These are phyloP conservation scores for Thereva unica DNA, from an alignment of 2,888 invertebrate species.

Conservation along the genomic window DNA sequence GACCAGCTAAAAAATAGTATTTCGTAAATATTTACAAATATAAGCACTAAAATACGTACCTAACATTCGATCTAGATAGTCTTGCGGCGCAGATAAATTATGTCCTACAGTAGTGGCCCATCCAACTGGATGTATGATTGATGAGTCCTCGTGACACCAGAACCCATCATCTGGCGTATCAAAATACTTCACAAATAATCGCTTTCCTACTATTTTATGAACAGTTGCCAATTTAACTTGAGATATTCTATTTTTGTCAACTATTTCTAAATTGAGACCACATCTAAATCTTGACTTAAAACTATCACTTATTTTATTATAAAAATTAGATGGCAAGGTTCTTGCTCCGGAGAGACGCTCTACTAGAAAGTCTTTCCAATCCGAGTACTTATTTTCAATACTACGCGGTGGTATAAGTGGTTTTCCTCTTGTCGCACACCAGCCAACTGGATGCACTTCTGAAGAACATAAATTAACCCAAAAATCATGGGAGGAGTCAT, in stretches of 20 bases:
- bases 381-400: slow-evolving; percentile 89
- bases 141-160: slow-evolving; percentile 96
- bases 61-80: slow-evolving; percentile 74
- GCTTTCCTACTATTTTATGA: slow-evolving; percentile 87
- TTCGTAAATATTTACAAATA: not conserved
- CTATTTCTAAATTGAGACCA: slow-evolving; percentile 88
- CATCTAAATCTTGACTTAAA: slow-evolving; percentile 80
- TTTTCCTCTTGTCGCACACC: slow-evolving; percentile 95
- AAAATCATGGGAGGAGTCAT: slow-evolving; percentile 88
- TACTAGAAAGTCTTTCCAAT: slow-evolving; percentile 95
- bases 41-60: slow-evolving; percentile 58
- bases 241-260: slow-evolving; percentile 94
- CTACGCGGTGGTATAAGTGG: slow-evolving; percentile 92
- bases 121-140: slow-evolving; percentile 93
- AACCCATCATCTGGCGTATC: slow-evolving; percentile 86
- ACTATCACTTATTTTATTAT: slow-evolving; percentile 83
- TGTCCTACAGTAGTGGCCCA: slow-evolving; percentile 93
- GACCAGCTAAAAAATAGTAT: slow-evolving; percentile 49
- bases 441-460: slow-evolving; percentile 95
- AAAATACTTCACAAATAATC: slow-evolving; percentile 88
- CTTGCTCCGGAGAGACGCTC: slow-evolving; percentile 92
- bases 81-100: slow-evolving; percentile 79
- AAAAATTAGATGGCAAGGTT: slow-evolving; percentile 91
- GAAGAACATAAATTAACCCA: slow-evolving; percentile 95
- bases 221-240: slow-evolving; percentile 90